These are phyloP conservation scores for Panthera leo DNA, from an alignment of 2,113 vertebrate genomes.

Conservation along the genomic window DNA sequence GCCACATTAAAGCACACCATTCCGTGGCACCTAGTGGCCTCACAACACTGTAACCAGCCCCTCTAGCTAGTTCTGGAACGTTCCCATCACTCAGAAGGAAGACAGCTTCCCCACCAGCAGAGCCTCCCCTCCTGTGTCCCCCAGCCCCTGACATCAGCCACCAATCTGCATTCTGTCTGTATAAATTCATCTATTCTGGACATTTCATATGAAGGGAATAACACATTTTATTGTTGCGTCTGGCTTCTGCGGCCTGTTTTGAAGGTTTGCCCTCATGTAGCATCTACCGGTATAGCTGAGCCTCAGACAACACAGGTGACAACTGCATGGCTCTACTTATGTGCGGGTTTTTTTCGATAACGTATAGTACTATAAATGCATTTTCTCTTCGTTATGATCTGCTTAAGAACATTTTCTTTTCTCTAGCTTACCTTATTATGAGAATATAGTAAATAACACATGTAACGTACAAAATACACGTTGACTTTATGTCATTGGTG, in stretches of 20 bases:
- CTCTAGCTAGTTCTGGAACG: background rate
- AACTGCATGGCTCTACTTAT: background rate
- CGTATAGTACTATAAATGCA: background rate
- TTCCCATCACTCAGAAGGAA: background rate
- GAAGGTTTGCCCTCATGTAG: accelerated
- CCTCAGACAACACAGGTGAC: background rate
- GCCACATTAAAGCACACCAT: background rate
- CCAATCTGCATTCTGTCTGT: background rate
- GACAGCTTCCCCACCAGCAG: background rate
- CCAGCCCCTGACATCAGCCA: background rate
- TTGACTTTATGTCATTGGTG: background rate
- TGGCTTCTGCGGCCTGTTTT: background rate
- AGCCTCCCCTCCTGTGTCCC: background rate
- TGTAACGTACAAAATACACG: background rate
- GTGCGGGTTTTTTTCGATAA: background rate
- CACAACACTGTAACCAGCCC: background rate
- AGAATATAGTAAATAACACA: background rate
- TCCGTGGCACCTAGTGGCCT: background rate
- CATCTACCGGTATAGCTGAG: accelerated
- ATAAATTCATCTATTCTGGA: background rate
- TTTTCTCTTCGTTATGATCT: background rate
- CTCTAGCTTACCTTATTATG: background rate
- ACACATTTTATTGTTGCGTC: background rate
- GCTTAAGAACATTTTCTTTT: background rate
- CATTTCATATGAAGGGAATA: background rate